These are phyloP conservation scores for Drosophila parvula DNA, from an alignment of 1,140 invertebrate species.

Conservation along the genomic window DNA sequence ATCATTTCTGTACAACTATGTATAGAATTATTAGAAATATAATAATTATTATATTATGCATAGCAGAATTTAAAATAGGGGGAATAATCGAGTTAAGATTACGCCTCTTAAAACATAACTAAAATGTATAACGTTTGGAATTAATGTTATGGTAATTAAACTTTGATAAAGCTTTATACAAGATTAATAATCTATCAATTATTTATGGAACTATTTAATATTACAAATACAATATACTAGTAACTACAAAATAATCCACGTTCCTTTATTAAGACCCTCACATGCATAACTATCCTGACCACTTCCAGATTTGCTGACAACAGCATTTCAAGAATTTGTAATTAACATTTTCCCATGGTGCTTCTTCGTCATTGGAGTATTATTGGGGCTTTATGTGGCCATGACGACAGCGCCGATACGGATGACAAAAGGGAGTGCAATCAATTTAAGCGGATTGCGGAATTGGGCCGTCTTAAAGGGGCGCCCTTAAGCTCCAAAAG, in stretches of 20 bases:
- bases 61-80: too few relatives aligned
- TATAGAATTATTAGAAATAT: too few relatives aligned
- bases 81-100: background rate
- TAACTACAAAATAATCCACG: slow-evolving; percentile 14
- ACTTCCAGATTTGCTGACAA: slow-evolving; percentile 47
- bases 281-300: slow-evolving; percentile 25
- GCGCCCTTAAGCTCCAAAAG: slow-evolving; percentile 16
- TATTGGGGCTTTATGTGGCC: slow-evolving; percentile 35
- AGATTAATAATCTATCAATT: too few relatives aligned
- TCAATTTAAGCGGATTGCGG: slow-evolving; percentile 73
- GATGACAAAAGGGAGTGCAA: slow-evolving; percentile 46
- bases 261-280: background rate
- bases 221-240: background rate
- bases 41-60: too few relatives aligned
- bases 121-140: too few relatives aligned
- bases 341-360: slow-evolving; percentile 63
- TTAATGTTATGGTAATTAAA: too few relatives aligned
- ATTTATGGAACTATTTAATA: background rate
- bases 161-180: too few relatives aligned
- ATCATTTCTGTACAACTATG: too few relatives aligned
- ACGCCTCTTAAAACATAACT: background rate
- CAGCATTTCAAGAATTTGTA: slow-evolving; percentile 68
- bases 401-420: slow-evolving; percentile 16
- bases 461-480: slow-evolving; percentile 44
- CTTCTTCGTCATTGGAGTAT: slow-evolving; percentile 6